phyloP scores from a whole-genome alignment of 2,113 vertebrate genomes.

The Myrmecobius fasciatus region DNA sequence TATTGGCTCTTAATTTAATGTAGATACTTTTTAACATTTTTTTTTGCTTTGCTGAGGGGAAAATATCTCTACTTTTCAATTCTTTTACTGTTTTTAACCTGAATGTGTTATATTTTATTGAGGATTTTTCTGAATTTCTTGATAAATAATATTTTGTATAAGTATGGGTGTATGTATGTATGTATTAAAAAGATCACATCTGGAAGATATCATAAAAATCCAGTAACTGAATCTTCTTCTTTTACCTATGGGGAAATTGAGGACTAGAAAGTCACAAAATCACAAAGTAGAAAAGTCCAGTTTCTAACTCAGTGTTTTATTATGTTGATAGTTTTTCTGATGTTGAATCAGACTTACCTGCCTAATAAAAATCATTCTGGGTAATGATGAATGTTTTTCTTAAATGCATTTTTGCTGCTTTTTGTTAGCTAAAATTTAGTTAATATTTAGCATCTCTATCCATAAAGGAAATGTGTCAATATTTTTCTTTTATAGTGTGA shows the following conservation, averaged over 20 bases:
- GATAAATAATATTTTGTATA: background rate
- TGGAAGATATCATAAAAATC: background rate
- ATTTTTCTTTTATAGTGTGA: background rate
- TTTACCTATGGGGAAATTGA: background rate
- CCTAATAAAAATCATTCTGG: background rate
- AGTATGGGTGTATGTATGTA: background rate
- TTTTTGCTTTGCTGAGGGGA: background rate
- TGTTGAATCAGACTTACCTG: background rate
- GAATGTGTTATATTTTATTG: background rate
- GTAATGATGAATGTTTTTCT: background rate
- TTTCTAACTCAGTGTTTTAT: background rate
- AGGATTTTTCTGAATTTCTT: background rate
- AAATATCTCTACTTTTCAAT: background rate
- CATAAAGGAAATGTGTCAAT: background rate
- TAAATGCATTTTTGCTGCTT: background rate
- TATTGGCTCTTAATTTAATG: too few species aligned
- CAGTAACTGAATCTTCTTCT: background rate
- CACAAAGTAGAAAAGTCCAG: background rate
- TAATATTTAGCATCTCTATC: background rate
- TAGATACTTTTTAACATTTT: too few species aligned
- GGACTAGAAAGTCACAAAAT: background rate
- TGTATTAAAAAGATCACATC: background rate
- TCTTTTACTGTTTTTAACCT: background rate
- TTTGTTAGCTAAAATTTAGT: background rate
- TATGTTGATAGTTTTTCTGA: background rate